Conservation (phyloP, 2,888 invertebrate genomes). For the Epinotia demarniana region DNA sequence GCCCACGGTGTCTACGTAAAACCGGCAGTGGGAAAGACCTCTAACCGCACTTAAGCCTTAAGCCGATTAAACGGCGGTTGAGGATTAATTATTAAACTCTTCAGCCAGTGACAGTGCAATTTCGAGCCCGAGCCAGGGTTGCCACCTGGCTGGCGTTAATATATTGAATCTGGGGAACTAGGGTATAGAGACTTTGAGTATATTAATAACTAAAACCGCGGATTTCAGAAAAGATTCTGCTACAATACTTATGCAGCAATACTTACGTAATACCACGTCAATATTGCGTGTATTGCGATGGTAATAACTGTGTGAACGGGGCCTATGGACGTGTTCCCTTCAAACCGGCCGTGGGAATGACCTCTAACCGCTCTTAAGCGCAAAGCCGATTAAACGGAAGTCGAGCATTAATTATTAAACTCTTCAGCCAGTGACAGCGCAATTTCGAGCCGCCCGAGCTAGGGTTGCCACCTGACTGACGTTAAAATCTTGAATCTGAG, state of each 20-base stretch:
- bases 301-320: not conserved
- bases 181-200: too few relatives aligned
- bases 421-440: constrained; percentile 34
- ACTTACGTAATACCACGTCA: too few relatives aligned
- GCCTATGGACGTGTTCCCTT: not conserved
- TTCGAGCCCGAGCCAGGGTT: constrained; percentile 7
- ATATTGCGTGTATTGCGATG: too few relatives aligned
- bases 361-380: constrained; percentile 5
- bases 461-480: constrained; percentile 1
- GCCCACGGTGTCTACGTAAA: not conserved
- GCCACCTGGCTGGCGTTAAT: not conserved
- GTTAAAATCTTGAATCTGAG: too few relatives aligned
- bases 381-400: constrained; percentile 27
- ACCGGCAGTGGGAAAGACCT: not conserved
- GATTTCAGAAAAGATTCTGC: too few relatives aligned
- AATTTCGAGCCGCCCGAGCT: constrained; percentile 7
- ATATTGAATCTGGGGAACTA: too few relatives aligned
- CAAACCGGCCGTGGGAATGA: not conserved
- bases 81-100: constrained; percentile 37
- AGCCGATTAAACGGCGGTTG: constrained; percentile 24
- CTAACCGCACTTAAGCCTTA: constrained; percentile 2
- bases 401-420: constrained; percentile 37
- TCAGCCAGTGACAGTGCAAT: constrained; percentile 36
- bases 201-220: too few relatives aligned
- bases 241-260: too few relatives aligned